Conservation (phyloP, 2,888 invertebrate species). For the Sminthurinus aureus region DNA sequence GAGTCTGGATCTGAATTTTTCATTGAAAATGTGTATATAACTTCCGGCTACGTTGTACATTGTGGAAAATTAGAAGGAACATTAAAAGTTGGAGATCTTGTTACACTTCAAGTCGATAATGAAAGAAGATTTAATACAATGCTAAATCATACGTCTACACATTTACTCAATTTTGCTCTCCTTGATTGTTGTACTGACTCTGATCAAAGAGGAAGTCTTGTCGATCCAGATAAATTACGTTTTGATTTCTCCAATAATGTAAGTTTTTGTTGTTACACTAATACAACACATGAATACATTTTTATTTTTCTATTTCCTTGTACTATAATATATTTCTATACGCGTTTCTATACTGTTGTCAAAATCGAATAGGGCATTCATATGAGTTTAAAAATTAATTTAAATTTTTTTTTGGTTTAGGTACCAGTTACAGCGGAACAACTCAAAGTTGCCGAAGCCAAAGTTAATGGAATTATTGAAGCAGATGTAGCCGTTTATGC, state of each 20-base stretch:
- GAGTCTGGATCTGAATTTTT: constrained; percentile 75
- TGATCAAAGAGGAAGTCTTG: constrained; percentile 95
- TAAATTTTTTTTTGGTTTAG: too few species aligned
- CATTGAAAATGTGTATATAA: constrained; percentile 61
- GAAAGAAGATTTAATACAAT: constrained; percentile 88
- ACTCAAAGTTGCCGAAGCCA: constrained; percentile 84
- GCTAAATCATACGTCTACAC: constrained; percentile 99
- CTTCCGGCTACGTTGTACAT: constrained; percentile 87
- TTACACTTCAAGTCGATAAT: constrained; percentile 82
- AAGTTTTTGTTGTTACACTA: neutral
- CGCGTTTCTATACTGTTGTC: too few species aligned
- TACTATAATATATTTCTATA: too few species aligned
- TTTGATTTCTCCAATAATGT: constrained; percentile 97
- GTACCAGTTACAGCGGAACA: constrained; percentile 87
- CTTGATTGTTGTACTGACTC: constrained; percentile 88
- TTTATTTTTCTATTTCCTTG: constrained; percentile 21
- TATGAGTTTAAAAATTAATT: too few species aligned
- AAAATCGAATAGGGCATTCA: too few species aligned
- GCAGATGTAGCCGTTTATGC: constrained; percentile 84
- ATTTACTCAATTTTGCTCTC: constrained; percentile 93
- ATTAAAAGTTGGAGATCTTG: constrained; percentile 83
- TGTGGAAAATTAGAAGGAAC: constrained; percentile 86
- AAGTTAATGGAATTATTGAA: constrained; percentile 78
- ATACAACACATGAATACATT: neutral
- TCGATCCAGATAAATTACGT: constrained; percentile 93